A percentile compares a stretch with the other conserved stretches of the same genome.
These are phyloP conservation scores for Sardinella longiceps DNA, from an alignment of 2,797 vertebrate species.

Conservation along the genomic window DNA sequence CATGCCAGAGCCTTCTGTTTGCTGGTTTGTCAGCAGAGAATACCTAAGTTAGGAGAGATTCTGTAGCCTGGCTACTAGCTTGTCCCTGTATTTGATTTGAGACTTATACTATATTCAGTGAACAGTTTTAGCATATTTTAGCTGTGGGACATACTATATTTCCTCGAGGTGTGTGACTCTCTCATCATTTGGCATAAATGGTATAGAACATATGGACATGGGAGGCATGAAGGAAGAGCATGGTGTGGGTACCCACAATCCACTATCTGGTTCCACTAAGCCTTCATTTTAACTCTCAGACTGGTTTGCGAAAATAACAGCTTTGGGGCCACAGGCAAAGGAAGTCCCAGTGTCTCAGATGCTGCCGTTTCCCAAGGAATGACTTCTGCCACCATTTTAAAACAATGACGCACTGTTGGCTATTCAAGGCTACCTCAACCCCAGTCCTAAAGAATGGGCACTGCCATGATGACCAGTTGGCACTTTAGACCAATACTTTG, in stretches of 20 bases:
- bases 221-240: neutral
- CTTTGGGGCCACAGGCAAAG: conserved; percentile 67
- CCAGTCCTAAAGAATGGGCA: neutral
- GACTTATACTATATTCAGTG: too few relatives aligned
- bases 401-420: conserved; percentile 60
- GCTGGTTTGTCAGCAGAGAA: too few relatives aligned
- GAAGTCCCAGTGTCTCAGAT: conserved; percentile 58
- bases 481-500: neutral
- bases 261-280: conserved; percentile 5
- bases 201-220: neutral
- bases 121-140: too few relatives aligned
- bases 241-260: conserved; percentile 16
- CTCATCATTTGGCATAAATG: neutral
- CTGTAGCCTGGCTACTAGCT: too few relatives aligned
- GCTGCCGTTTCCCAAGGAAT: neutral
- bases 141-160: too few relatives aligned
- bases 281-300: conserved; percentile 67
- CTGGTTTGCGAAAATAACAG: conserved; percentile 75
- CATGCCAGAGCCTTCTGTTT: too few relatives aligned
- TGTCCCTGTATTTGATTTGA: too few relatives aligned
- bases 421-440: conserved; percentile 49
- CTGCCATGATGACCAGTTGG: neutral
- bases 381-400: conserved; percentile 55
- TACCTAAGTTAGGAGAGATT: too few relatives aligned
- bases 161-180: neutral